These are phyloP conservation scores for Leguminivora glycinivorella DNA, from an alignment of 1,140 invertebrate genomes.

Conservation along the genomic window DNA sequence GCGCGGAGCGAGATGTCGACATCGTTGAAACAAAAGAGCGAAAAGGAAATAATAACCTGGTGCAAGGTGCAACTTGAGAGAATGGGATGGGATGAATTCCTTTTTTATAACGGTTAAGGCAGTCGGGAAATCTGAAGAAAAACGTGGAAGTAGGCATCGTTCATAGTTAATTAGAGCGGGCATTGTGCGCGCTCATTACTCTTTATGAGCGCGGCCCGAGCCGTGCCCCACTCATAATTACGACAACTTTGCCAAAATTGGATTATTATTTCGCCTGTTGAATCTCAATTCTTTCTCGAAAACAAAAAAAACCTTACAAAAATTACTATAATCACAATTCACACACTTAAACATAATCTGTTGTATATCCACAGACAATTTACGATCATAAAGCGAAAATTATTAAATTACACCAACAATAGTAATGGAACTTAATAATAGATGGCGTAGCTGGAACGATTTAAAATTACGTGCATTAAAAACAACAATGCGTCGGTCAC, in stretches of 20 bases:
- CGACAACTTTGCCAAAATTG: slow-evolving; percentile 11
- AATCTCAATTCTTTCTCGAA: not conserved
- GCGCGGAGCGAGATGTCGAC: slow-evolving; percentile 68
- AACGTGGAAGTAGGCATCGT: slow-evolving; percentile 52
- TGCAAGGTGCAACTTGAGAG: slow-evolving; percentile 65
- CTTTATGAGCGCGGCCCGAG: slow-evolving; percentile 22
- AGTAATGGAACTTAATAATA: slow-evolving; percentile 20
- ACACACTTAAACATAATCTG: slow-evolving; percentile 11
- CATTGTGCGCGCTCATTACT: slow-evolving; percentile 36
- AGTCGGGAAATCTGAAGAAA: slow-evolving; percentile 70
- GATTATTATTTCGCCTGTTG: slow-evolving; percentile 28
- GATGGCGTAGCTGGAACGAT: slow-evolving; percentile 16
- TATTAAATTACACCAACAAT: slow-evolving; percentile 22
- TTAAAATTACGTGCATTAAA: slow-evolving; percentile 25
- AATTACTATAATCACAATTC: slow-evolving; percentile 21
- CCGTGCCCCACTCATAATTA: slow-evolving; percentile 25
- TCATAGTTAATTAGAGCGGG: slow-evolving; percentile 35
- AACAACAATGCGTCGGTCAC: slow-evolving; percentile 26
- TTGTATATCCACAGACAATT: slow-evolving; percentile 19
- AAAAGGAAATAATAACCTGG: slow-evolving; percentile 69
- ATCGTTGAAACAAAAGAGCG: slow-evolving; percentile 72
- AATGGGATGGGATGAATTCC: slow-evolving; percentile 46
- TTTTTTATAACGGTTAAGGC: slow-evolving; percentile 65
- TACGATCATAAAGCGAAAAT: slow-evolving; percentile 17
- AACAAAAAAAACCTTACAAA: slow-evolving; percentile 7